A percentile compares a stretch with the other conserved stretches of the same genome.
Conservation (phyloP, 2,888 invertebrate species). For the Unio pictorum region DNA sequence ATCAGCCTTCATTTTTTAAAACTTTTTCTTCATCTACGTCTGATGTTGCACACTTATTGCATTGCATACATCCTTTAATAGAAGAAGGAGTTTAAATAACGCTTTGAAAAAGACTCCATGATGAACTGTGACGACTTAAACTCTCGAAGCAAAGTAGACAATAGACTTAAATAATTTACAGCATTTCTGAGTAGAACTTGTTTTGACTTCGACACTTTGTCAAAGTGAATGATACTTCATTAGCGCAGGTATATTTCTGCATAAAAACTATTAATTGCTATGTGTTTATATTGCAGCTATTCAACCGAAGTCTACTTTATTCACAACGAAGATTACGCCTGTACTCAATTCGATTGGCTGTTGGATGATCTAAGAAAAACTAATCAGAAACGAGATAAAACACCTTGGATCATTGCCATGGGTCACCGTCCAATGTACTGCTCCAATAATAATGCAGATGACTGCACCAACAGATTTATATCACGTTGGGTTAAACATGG, state of each 20-base stretch:
- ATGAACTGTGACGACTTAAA: no score
- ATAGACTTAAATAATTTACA: no score
- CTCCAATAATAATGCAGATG: conserved; percentile 64
- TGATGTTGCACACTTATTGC: no score
- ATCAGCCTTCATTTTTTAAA: no score
- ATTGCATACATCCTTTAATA: no score
- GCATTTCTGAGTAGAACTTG: background rate
- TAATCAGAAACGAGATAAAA: conserved; percentile 45
- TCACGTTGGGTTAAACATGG: conserved; percentile 38
- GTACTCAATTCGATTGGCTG: conserved; percentile 56
- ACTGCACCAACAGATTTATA: conserved; percentile 46
- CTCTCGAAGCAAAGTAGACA: no score
- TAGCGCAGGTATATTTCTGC: no score
- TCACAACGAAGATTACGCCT: conserved; percentile 78
- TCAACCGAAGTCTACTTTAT: conserved; percentile 58
- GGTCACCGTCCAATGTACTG: conserved; percentile 71
- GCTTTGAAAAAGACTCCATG: no score
- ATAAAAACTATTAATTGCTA: background rate
- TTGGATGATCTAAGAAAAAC: conserved; percentile 56
- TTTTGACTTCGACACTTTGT: background rate
- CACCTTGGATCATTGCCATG: conserved; percentile 68
- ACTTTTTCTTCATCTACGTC: no score
- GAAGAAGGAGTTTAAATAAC: no score
- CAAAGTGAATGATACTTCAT: background rate
- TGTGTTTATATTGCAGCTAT: conserved; percentile 42